Evolutionary conservation across 2,113 vertebrate species (phyloP).

Genomic region (Phalacrocorax brasilianus): DNA sequence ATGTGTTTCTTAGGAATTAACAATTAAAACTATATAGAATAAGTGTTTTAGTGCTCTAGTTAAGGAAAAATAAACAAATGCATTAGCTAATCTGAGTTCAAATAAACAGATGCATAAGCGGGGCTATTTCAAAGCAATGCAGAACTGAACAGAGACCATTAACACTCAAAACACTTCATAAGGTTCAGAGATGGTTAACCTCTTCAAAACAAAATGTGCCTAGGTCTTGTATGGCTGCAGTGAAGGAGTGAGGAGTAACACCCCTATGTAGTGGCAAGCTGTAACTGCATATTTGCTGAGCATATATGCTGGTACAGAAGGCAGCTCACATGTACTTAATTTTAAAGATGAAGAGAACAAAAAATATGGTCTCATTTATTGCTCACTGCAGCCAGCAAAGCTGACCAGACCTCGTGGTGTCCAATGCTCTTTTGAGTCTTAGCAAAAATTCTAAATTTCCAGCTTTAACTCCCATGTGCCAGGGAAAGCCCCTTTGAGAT

Average conservation of each 20-base stretch:
- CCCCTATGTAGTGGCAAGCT: background rate
- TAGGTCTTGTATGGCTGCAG: background rate
- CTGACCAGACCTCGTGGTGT: background rate
- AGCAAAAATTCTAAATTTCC: background rate
- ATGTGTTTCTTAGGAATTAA: conserved; percentile 1
- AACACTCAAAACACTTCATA: background rate
- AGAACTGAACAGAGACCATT: conserved; percentile 17
- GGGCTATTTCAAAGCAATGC: background rate
- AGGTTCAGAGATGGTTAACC: conserved; percentile 22
- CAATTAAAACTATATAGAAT: background rate
- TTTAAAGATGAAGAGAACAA: background rate
- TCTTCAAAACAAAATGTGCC: background rate
- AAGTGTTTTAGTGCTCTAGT: background rate
- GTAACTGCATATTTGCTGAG: background rate
- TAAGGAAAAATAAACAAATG: conserved; percentile 52
- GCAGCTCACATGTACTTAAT: background rate
- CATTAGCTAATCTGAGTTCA: conserved; percentile 42
- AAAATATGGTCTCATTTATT: background rate
- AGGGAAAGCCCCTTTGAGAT: background rate
- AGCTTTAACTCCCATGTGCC: background rate
- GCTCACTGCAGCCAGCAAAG: background rate
- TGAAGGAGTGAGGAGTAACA: background rate
- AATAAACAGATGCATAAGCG: conserved; percentile 51
- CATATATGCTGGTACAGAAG: background rate
- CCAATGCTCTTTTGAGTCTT: background rate